Evolutionary conservation across 2,797 vertebrate genomes (phyloP).

Genomic region (Myotis findleyi): DNA sequence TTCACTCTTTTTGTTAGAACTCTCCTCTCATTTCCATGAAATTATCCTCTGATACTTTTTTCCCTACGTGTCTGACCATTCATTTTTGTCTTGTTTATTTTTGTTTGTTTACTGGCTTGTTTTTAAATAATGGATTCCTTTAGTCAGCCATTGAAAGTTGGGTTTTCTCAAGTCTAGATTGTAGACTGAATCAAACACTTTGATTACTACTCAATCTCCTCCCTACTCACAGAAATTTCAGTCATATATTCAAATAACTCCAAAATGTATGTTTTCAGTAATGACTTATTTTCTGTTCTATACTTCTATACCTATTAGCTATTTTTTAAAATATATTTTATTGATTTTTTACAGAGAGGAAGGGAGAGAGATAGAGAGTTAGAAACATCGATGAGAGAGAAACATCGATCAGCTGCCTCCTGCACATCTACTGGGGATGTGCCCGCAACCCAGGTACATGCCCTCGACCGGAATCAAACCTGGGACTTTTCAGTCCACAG

Average conservation of each 20-base stretch:
- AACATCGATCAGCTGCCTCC: too few relatives aligned
- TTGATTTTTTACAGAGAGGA: too few relatives aligned
- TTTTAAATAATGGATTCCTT: constrained; percentile 2
- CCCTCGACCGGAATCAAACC: too few relatives aligned
- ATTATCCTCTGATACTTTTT: background rate
- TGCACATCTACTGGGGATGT: too few relatives aligned
- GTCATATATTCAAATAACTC: background rate
- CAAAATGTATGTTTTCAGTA: background rate
- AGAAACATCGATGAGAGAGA: too few relatives aligned
- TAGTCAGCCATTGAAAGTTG: background rate
- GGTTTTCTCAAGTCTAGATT: background rate
- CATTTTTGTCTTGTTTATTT: background rate
- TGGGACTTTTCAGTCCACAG: too few relatives aligned
- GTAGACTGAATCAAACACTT: background rate
- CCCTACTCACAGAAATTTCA: background rate
- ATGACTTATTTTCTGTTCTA: background rate
- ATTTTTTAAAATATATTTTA: background rate
- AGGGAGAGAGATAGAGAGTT: too few relatives aligned
- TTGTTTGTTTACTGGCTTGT: background rate
- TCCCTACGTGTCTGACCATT: background rate
- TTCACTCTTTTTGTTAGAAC: background rate
- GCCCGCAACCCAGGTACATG: too few relatives aligned
- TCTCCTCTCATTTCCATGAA: background rate
- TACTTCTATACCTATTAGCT: background rate
- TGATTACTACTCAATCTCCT: background rate